phyloP scores from a whole-genome alignment of 1,140 invertebrate species.

The Hyles euphorbiae region DNA sequence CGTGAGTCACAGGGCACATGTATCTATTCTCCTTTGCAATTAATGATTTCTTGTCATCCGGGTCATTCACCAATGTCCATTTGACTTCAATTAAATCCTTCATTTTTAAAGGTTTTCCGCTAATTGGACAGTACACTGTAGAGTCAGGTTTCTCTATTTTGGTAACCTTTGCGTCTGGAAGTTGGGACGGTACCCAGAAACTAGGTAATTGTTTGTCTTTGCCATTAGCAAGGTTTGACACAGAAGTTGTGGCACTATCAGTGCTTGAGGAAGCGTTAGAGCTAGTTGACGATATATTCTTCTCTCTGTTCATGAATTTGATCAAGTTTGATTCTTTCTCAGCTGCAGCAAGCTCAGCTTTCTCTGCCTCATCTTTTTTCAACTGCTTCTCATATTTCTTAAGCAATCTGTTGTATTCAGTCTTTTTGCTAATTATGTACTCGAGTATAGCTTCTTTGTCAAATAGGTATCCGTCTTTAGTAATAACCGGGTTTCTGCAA shows the following conservation, averaged over 20 bases:
- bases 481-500: slow-evolving; percentile 91
- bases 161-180: slow-evolving; percentile 87
- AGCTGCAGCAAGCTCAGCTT: slow-evolving; percentile 78
- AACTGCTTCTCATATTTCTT: slow-evolving; percentile 96
- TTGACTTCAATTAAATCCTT: slow-evolving; percentile 97
- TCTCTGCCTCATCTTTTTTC: slow-evolving; percentile 81
- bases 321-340: slow-evolving; percentile 76
- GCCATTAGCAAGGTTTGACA: slow-evolving; percentile 69
- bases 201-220: slow-evolving; percentile 83
- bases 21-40: slow-evolving; percentile 93
- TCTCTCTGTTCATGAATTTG: slow-evolving; percentile 84
- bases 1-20: slow-evolving; percentile 98
- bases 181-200: slow-evolving; percentile 98
- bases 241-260: slow-evolving; percentile 39
- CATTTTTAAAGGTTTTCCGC: slow-evolving; percentile 88
- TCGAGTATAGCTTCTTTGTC: slow-evolving; percentile 98
- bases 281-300: slow-evolving; percentile 78
- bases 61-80: slow-evolving; percentile 93
- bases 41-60: slow-evolving; percentile 87
- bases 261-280: slow-evolving; percentile 22
- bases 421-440: slow-evolving; percentile 97
- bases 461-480: slow-evolving; percentile 94
- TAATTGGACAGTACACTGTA: slow-evolving; percentile 96
- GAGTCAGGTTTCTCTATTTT: slow-evolving; percentile 91
- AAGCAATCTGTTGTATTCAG: slow-evolving; percentile 90